These are phyloP conservation scores for Mesembrinibis cayennensis DNA, from an alignment of 2,113 vertebrate species.

Conservation along the genomic window DNA sequence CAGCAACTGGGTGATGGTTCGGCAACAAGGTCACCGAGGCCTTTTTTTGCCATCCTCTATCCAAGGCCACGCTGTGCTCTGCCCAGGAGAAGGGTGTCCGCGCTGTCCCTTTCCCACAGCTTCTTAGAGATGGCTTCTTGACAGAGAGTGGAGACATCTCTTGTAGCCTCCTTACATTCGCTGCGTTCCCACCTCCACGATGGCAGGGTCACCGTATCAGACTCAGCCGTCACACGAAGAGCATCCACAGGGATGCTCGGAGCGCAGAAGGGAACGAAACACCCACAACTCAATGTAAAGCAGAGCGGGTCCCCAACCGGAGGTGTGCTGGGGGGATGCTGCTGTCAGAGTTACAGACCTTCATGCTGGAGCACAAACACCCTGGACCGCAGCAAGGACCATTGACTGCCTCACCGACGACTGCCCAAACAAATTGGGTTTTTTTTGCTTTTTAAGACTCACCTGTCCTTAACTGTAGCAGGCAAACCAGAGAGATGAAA, in stretches of 20 bases:
- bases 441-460: not conserved
- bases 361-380: not conserved
- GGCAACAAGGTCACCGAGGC: not conserved
- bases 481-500: not conserved
- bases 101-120: not conserved
- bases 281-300: not conserved
- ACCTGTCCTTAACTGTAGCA: not conserved
- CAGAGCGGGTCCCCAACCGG: not conserved
- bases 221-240: not conserved
- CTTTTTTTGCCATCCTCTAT: not conserved
- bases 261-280: rapidly evolving
- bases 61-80: not conserved
- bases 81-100: rapidly evolving
- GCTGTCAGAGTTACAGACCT: not conserved
- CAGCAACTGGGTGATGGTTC: not conserved
- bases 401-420: not conserved
- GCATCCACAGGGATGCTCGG: not conserved
- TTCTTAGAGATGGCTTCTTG: not conserved
- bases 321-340: not conserved
- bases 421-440: not conserved
- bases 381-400: not conserved
- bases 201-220: not conserved
- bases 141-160: not conserved
- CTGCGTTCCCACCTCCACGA: not conserved
- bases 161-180: not conserved